Evolutionary conservation across 2,888 invertebrate genomes (phyloP).

Genomic region (Petrolisthes cinctipes): DNA sequence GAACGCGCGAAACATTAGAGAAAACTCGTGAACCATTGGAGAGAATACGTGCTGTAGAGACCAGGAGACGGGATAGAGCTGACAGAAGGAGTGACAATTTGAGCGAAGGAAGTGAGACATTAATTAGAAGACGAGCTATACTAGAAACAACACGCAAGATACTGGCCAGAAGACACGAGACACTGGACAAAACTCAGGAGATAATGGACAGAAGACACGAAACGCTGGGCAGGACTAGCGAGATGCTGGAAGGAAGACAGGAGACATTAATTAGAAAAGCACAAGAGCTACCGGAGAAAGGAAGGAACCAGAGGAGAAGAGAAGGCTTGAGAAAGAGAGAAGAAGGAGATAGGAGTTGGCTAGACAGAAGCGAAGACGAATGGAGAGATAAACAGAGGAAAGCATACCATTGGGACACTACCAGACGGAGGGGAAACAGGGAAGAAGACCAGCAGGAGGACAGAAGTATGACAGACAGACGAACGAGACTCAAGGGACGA

Average conservation of each 20-base stretch:
- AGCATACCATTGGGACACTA: background rate
- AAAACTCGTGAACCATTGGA: background rate
- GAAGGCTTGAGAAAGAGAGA: background rate
- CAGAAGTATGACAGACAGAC: background rate
- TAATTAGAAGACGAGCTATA: background rate
- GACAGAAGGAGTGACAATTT: background rate
- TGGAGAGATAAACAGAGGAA: background rate
- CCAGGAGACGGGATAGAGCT: background rate
- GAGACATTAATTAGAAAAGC: background rate
- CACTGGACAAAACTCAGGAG: background rate
- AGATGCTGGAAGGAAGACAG: background rate
- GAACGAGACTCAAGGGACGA: background rate
- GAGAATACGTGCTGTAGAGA: background rate
- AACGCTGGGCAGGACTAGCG: background rate
- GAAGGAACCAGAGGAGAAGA: background rate
- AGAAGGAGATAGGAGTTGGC: background rate
- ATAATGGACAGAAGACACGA: background rate
- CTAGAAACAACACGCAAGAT: background rate
- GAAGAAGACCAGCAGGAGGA: background rate
- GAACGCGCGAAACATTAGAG: background rate
- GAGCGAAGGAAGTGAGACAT: background rate
- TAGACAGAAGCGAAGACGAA: background rate
- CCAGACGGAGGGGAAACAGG: background rate
- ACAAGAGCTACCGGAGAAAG: background rate
- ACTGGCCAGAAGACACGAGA: background rate